Base-by-base conservation (phyloP, 2,113 vertebrate genomes). In the Poicephalus meyeri region DNA sequence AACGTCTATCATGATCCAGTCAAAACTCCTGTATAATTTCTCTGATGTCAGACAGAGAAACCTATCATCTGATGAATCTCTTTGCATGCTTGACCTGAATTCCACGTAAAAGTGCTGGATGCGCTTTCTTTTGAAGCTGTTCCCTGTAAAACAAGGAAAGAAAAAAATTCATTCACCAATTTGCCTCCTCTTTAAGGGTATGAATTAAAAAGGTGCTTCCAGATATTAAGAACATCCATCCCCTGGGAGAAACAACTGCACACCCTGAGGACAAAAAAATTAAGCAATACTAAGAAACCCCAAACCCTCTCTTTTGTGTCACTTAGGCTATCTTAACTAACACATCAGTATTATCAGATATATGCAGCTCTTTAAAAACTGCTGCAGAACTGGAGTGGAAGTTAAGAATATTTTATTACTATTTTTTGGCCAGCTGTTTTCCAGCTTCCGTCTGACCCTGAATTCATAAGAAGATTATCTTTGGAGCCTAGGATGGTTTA, bases 391-490 rank as follows among this genome's bases (percentile, higher is more conserved):
- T 29, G 31, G 9, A 23, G 21, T 23, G 64, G 47, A 81, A 41
- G 18, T 64, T 49, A 53, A 72, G 60, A 74, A 65, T 65, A 65
- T 46, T 88, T 64, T 58, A 58, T 69, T 49, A 7, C 9, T 52
- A 1, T 25, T 52, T 82, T 83, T 61, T 89, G 53, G n/a, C 65
- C 82, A 94, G 78, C n/a, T 95, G 35, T 72, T 95, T 94, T 73
- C 81, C 72, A 80, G 64, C 65, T 70, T 65, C 41, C 4, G 4
- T 68, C 92, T 82, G 88, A 97, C 39, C 74, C 83, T 44, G 55
- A 80, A 33, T 81, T 91, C 65, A 25, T 96, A 86, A 94, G 83
- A 90, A 93, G 78, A 95, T 96, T 96, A 92, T 76, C 31, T 87
- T 55, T 60, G 28, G 58, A 76, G 44, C 64, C 56, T 47, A 52